Percentiles rank a stretch among this genome's conserved stretches.
phyloP scores from a whole-genome alignment of 2,888 invertebrate species.

The Lepidochrysops patricia region DNA sequence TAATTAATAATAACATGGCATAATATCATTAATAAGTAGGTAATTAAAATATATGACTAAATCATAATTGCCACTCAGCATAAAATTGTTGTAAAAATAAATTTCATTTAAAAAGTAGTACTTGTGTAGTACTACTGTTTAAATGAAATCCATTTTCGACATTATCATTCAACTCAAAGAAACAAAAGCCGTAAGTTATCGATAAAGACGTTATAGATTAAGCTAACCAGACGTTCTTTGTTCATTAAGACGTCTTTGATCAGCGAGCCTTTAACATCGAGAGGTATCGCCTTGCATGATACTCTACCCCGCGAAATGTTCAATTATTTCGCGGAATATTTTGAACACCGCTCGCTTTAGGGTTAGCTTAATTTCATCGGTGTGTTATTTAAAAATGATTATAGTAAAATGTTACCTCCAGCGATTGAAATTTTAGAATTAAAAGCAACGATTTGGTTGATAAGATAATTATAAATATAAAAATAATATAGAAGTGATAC shows the following conservation, averaged over 20 bases:
- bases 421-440: too few species aligned
- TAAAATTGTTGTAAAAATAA: too few species aligned
- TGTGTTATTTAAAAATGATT: not conserved
- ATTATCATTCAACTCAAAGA: not conserved
- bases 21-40: too few species aligned
- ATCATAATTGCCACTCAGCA: not conserved
- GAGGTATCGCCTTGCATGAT: conserved; percentile 8
- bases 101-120: too few species aligned
- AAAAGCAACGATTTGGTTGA: too few species aligned
- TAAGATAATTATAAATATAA: too few species aligned
- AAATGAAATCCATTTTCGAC: not conserved
- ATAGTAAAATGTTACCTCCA: too few species aligned
- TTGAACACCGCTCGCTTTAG: not conserved
- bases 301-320: not conserved
- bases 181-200: not conserved
- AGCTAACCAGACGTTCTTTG: conserved; percentile 9
- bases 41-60: too few species aligned
- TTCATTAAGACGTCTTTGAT: conserved; percentile 12
- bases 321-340: conserved; percentile 4
- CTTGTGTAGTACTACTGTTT: too few species aligned
- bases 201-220: not conserved
- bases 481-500: too few species aligned
- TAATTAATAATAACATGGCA: too few species aligned
- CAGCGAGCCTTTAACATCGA: conserved; percentile 1
- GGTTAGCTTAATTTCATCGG: not conserved